Base-by-base conservation (phyloP, 2,113 vertebrate species). In the Colaptes auratus region DNA sequence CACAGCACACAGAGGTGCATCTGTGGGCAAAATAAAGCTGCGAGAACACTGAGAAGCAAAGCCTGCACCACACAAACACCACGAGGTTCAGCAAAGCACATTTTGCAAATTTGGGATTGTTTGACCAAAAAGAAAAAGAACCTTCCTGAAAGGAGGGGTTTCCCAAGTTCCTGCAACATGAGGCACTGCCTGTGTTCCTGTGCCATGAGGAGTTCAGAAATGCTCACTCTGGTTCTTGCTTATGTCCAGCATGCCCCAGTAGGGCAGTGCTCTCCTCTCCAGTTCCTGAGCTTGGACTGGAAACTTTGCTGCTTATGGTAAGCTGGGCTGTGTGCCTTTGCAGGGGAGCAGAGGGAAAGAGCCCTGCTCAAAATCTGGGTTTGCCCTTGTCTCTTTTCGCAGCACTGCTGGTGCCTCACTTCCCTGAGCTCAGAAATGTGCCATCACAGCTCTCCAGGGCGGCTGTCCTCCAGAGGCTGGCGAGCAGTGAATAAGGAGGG, bases 61-160 rank as follows among this genome's bases (percentile, higher is more conserved):
- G 27, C 14, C 55, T 61, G 30, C 19, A 4, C 3, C 8, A 15
- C 19, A 20, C 23, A 44, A 27, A 33, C 53, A 31, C 18, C 64
- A 30, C 50, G 60, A 33, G 67, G 56, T 19, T 42, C 27, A 46
- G 24, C 30, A 69, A 75, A 69, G 39, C 9, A 12, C 2, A 0
- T 56, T 65, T 58, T 56, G 10, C 48, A 66, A 88, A 16, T 15
- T 56, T 56, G 69, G 21, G 30, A 7, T 82, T 88, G 18, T 39
- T 59, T 10, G 27, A 6, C 10, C 31, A 8, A n/a, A 9, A 21
- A 24, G 10, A 5, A 4, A 80, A 91, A 5, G 35, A 86, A 52
- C 20, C 59, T 90, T 63, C 56, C 94, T 88, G 53, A 88, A 91
- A 95, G 61, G 64, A 65, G 61, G 69, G 50, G 8, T 89, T 96